Evolutionary conservation across 2,113 vertebrate genomes (phyloP), one percentile per base, ranked within the genome.

Genomic region (Siniperca chuatsi): DNA sequence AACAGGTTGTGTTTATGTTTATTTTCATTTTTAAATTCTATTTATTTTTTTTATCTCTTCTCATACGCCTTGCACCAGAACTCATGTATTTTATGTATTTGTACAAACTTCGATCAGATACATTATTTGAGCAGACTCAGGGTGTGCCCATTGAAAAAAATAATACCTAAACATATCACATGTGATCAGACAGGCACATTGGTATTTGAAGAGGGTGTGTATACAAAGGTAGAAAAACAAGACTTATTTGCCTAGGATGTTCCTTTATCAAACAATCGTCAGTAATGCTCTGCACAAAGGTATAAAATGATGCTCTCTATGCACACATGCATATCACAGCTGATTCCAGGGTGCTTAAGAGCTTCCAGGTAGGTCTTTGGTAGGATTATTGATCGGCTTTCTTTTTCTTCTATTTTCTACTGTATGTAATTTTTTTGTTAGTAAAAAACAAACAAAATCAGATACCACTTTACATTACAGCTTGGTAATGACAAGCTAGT

Each of bases 291-390:
- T 33, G 21, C 23, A 40, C 1, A 58, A 50, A 48, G 60, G 29
- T 64, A 76, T 65, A 42, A 25, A 69, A 57, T 20, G 13, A 6
- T 7, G 21, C 3, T 23, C 11, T 48, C 44, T 15, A 11, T 21
- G 13, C 1, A 29, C 10, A 29, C 9, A 58, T 60, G 33, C 23
- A 58, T 15, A 10, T 21, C 13, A 52, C n/a, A 71, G 20, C 20
- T 57, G 48, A 20, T 50, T 60, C 54, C 50, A 84, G 25, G 33
- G 7, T 6, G 8, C 2, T 3, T 3, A 5, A 12, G 40, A 72
- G 35, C 8, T 13, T 74, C 9, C 29, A 79, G 76, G 82, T 84
- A 74, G 0, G 82, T 75, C 20, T 23, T 48, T 23, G 29, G 2
- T 23, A 40, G 20, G 21, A 40, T 40, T 10, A 37, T 1, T 73